Percentiles rank a stretch among this genome's conserved stretches.
phyloP scores from a whole-genome alignment of 2,888 invertebrate genomes.

The Hermaeophaga mercurialis region DNA sequence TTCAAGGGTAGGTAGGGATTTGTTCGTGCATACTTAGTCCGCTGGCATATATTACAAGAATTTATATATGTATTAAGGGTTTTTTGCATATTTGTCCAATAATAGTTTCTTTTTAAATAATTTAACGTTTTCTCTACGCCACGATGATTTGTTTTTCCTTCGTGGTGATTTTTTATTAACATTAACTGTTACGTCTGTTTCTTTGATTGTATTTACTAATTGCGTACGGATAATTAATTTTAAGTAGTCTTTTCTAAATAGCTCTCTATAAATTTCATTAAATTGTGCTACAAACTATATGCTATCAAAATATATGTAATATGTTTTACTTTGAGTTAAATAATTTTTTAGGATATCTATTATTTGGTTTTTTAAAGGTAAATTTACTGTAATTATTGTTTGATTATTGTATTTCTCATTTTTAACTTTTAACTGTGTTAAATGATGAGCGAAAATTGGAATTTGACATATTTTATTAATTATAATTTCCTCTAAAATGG shows the following conservation, averaged over 20 bases:
- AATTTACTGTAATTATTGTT: too few relatives aligned
- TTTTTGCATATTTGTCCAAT: constrained; percentile 15
- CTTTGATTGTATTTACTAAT: background rate
- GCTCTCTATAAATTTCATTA: background rate
- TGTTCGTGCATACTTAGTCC: constrained; percentile 21
- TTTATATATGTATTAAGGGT: constrained; percentile 9
- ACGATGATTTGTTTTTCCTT: constrained; percentile 10
- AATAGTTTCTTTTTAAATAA: constrained; percentile 9
- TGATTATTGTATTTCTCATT: too few relatives aligned
- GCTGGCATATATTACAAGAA: constrained; percentile 17
- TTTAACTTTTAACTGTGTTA: too few relatives aligned
- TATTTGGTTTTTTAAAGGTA: background rate
- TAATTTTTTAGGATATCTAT: background rate
- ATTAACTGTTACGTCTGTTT: constrained; percentile 4
- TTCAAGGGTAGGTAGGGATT: constrained; percentile 4
- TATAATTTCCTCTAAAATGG: too few relatives aligned
- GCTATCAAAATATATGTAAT: background rate
- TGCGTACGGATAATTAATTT: background rate
- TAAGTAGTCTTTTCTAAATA: background rate
- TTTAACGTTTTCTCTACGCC: constrained; percentile 2
- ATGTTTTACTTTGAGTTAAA: background rate
- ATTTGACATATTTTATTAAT: too few relatives aligned
- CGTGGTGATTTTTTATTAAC: background rate
- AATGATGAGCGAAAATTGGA: too few relatives aligned
- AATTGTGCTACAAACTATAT: background rate